Evolutionary conservation across 2,888 invertebrate species (phyloP), one percentile per base, ranked within the genome.

Genomic region (Aspidiotus rigidus): DNA sequence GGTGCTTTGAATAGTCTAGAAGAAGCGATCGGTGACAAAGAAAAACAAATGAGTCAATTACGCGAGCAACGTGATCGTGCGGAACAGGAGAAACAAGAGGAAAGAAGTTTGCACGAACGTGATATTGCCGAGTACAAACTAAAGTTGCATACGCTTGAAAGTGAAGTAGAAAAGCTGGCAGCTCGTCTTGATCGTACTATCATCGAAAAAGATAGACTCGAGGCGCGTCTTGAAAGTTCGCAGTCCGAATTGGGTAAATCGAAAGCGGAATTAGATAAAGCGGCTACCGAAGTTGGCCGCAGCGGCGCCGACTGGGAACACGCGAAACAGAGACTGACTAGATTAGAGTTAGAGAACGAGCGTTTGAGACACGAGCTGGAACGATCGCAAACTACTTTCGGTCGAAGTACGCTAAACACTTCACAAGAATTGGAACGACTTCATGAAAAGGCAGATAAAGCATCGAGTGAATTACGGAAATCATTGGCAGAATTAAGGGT

Each of bases 21-120:
- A 81, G 96, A 96, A 81, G 93, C 93, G 13, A 91, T 97, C 74
- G 89, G 89, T 63, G 97, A 97, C 77, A 96, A 96, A 81, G 97
- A 98, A 76, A 94, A 94, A 78, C 97, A 97, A 81, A 95, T 99
- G 82, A 87, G 89, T 74, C 95, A 94, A 78, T 81, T 96, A 72
- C 82, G 92, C 74, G 96, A 98, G 77, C 96, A 97, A 78, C 84
- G 96, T 77, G 96, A 97, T 76, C 84, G 95, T 74, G 92, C 94
- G 56, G 96, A 97, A 79, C 90, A 93, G 74, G 97, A 98, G 76
- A 91, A 95, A 77, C 90, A 93, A 74, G 97, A 97, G 79, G 97
- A 98, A 79, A 84, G 95, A 73, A 96, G 96, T 76, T 72, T 75
- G 16, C 75, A 75, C 64, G 93, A 94, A 78, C 85, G 94, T 75